Conservation (phyloP, 1,140 invertebrate genomes). For the Pentalonia nigronervosa region DNA sequence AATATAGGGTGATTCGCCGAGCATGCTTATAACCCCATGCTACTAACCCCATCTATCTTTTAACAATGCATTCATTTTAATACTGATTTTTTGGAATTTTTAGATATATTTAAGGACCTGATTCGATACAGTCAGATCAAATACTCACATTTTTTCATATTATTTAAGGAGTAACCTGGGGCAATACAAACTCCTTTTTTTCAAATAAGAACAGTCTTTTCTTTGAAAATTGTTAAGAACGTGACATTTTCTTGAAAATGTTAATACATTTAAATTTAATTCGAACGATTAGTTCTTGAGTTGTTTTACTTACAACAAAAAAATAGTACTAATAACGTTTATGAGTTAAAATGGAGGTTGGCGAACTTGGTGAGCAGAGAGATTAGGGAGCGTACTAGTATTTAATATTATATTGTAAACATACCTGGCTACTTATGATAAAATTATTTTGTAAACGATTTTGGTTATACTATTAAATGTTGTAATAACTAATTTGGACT, state of each 20-base stretch:
- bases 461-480: background rate
- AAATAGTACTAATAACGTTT: background rate
- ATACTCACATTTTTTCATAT: background rate
- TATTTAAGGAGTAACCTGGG: background rate
- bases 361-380: background rate
- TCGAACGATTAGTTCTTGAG: background rate
- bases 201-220: background rate
- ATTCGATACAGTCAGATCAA: background rate
- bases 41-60: background rate
- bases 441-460: background rate
- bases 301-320: background rate
- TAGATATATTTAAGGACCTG: background rate
- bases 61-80: background rate
- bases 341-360: background rate
- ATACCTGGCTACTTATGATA: too few relatives aligned
- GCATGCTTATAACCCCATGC: background rate
- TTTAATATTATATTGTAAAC: too few relatives aligned
- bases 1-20: background rate
- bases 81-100: background rate
- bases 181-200: background rate
- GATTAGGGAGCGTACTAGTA: too few relatives aligned
- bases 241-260: background rate
- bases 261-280: background rate
- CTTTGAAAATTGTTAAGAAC: background rate
- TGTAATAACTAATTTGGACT: background rate